These are phyloP conservation scores for Callimorpha dominula DNA, from an alignment of 2,888 invertebrate species.

Conservation along the genomic window DNA sequence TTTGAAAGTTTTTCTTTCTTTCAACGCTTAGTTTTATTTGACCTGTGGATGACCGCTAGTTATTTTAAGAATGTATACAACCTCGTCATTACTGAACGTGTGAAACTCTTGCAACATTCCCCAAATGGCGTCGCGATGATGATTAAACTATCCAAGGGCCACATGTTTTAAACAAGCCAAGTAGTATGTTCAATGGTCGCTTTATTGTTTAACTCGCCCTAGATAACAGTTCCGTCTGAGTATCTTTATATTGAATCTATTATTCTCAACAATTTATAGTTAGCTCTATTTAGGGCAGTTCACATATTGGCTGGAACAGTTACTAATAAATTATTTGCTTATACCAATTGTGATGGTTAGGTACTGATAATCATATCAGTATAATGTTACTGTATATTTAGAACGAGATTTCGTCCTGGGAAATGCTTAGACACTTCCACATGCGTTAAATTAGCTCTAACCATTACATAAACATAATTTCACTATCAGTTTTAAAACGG, in stretches of 20 bases:
- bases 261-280: conserved; percentile 14
- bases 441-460: too few relatives aligned
- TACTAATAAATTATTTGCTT: not conserved
- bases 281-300: conserved; percentile 16
- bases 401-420: too few relatives aligned
- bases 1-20: too few relatives aligned
- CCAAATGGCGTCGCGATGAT: not conserved
- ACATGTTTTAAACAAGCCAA: conserved; percentile 22
- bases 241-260: conserved; percentile 28
- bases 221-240: conserved; percentile 35
- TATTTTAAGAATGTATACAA: too few relatives aligned
- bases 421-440: too few relatives aligned
- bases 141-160: conserved; percentile 11
- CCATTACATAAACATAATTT: too few relatives aligned
- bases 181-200: conserved; percentile 25
- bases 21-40: too few relatives aligned
- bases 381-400: too few relatives aligned
- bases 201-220: conserved; percentile 34
- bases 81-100: not conserved
- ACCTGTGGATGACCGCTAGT: too few relatives aligned
- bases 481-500: too few relatives aligned
- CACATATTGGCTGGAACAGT: not conserved
- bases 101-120: not conserved
- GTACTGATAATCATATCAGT: not conserved
- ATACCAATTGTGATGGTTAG: not conserved